Evolutionary conservation across 2,797 vertebrate genomes (phyloP), one percentile per base, ranked within the genome.

Genomic region (Sebastes melanostomus): DNA sequence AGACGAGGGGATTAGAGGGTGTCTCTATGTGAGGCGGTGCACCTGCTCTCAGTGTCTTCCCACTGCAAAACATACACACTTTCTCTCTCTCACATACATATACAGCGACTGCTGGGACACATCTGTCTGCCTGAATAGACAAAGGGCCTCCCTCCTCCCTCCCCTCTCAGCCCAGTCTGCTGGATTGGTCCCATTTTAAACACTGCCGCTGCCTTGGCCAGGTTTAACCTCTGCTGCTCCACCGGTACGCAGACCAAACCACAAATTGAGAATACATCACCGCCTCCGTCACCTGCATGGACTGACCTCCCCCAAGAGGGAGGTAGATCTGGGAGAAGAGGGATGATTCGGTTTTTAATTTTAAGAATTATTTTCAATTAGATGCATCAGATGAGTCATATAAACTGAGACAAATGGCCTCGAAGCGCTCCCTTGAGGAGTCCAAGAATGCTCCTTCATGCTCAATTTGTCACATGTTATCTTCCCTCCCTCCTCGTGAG

Each of bases 121-220:
- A 91, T 89, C 88, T 91, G 89, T 88, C 78, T 72, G 67, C 77
- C 58, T 66, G 75, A 91, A 85, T 62, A 88, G 88, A 90, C 87
- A 83, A 82, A 78, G 67, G 42, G 42, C 67, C 73, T 70, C 86
- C 68, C 62, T 56, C 5, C 25, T 22, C 61, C 75, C 58, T 24
- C 63, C 75, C 67, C 61, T 63, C 75, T 60, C 80, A 75, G 50
- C 84, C 72, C 86, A 79, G 89, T 87, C 89, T 91, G 82, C 86
- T 94, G 92, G 92, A 93, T 30, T n/a, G 70, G 74, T 79, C 87
- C 91, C 92, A 92, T 83, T 86, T 85, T 82, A 93, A 93, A 93
- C 90, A 94, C 65, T 29, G 72, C 67, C 34, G 25, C 70, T 80
- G 76, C 87, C 77, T 79, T 69, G 77, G 79, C 86, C 86, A 78